phyloP scores from a whole-genome alignment of 2,113 vertebrate species.

The Hyaena hyaena region DNA sequence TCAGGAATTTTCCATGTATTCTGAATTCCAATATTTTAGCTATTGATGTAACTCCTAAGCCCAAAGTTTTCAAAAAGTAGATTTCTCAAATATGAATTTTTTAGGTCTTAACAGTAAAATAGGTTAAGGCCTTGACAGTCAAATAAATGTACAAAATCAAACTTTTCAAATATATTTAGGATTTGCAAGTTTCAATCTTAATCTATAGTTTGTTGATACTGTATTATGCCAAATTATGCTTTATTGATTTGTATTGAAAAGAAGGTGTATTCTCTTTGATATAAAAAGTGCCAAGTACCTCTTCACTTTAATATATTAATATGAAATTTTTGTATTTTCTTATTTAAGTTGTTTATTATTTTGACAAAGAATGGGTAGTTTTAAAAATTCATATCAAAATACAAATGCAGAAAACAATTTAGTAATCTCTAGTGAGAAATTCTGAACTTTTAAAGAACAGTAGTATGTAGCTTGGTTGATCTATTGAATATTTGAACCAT shows the following conservation, averaged over 20 bases:
- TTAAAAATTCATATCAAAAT: not conserved
- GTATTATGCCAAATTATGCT: not conserved
- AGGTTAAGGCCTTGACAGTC: not conserved
- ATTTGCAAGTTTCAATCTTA: conserved; percentile 14
- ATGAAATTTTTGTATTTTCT: conserved; percentile 37
- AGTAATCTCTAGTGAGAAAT: conserved; percentile 14
- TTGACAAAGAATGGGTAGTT: not conserved
- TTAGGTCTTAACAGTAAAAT: conserved; percentile 7
- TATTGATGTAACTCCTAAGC: not conserved
- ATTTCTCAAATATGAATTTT: conserved; percentile 14
- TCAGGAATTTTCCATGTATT: conserved; percentile 9
- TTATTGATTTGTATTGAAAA: conserved; percentile 17
- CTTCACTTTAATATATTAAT: conserved; percentile 13
- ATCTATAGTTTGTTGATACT: conserved; percentile 14
- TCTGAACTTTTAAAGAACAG: not conserved
- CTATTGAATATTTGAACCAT: conserved; percentile 52
- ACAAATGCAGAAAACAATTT: not conserved
- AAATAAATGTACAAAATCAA: not conserved
- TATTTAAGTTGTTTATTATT: conserved; percentile 46
- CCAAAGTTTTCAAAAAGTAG: not conserved
- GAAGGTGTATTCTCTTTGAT: not conserved
- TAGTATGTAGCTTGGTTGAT: not conserved
- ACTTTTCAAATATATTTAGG: not conserved
- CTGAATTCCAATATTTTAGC: not conserved
- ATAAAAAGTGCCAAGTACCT: not conserved